These are phyloP conservation scores for Apis cerana DNA, from an alignment of 1,140 invertebrate genomes.

Conservation along the genomic window DNA sequence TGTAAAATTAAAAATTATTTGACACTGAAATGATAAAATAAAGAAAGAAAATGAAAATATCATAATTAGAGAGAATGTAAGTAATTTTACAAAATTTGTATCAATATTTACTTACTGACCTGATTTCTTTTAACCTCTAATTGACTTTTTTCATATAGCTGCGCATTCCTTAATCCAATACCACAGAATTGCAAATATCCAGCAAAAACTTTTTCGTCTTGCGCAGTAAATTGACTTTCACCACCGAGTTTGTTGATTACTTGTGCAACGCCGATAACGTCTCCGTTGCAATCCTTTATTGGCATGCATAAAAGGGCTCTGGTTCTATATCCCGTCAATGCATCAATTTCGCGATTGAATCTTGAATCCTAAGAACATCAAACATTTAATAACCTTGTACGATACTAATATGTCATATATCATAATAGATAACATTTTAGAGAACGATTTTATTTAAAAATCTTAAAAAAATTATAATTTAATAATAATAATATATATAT, in stretches of 20 bases:
- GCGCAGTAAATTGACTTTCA: conserved; percentile 88
- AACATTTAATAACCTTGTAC: not conserved
- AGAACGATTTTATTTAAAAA: not conserved
- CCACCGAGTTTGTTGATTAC: conserved; percentile 95
- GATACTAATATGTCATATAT: not conserved
- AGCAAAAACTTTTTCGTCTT: conserved; percentile 95
- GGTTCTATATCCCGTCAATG: conserved; percentile 95
- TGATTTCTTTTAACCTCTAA: conserved; percentile 97
- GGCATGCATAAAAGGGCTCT: conserved; percentile 96
- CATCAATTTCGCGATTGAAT: conserved; percentile 97
- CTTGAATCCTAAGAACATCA: conserved; percentile 87
- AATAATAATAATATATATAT: no score
- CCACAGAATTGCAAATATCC: conserved; percentile 98
- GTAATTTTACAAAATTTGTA: not conserved
- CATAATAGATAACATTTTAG: no score
- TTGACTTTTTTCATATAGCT: conserved; percentile 96
- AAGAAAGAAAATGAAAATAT: no score
- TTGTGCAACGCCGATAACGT: conserved; percentile 97
- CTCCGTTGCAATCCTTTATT: conserved; percentile 96
- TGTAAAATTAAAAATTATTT: not conserved
- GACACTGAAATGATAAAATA: no score
- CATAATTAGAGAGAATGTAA: no score
- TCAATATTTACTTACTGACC: conserved; percentile 76
- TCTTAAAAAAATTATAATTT: not conserved
- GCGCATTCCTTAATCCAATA: conserved; percentile 96